Conservation (phyloP, 2,888 invertebrate genomes). For the Anthoptus insignis region DNA sequence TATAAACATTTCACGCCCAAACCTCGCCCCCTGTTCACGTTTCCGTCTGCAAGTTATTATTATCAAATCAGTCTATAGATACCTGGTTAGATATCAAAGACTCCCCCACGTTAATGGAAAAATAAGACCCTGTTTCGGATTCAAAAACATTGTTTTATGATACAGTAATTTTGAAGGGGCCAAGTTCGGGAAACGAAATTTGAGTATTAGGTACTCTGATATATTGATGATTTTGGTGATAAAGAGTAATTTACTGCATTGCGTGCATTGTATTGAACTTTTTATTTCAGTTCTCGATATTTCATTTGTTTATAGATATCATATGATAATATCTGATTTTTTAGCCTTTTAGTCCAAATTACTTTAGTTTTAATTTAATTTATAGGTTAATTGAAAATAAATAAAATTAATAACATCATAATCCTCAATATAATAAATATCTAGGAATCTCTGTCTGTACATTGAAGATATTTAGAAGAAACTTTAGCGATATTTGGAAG, state of each 20-base stretch:
- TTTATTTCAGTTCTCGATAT: no score
- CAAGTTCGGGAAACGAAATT: conserved; percentile 13
- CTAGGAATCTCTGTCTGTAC: no score
- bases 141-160: conserved; percentile 83
- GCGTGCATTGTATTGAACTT: conserved; percentile 6
- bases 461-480: no score
- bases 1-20: conserved; percentile 85
- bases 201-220: conserved; percentile 18
- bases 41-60: conserved; percentile 83
- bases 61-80: conserved; percentile 85
- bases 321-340: no score
- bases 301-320: no score
- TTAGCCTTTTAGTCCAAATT: no score
- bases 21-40: conserved; percentile 65
- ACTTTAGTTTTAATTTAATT: no score
- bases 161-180: conserved; percentile 68
- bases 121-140: conserved; percentile 72
- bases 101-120: conserved; percentile 74
- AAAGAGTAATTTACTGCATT: background rate
- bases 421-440: no score
- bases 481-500: no score
- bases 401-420: no score
- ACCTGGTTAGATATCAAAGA: conserved; percentile 73
- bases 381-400: no score
- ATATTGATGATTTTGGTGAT: conserved; percentile 10